Evolutionary conservation across 2,797 vertebrate species (phyloP).

Genomic region (Xyrichtys novacula): DNA sequence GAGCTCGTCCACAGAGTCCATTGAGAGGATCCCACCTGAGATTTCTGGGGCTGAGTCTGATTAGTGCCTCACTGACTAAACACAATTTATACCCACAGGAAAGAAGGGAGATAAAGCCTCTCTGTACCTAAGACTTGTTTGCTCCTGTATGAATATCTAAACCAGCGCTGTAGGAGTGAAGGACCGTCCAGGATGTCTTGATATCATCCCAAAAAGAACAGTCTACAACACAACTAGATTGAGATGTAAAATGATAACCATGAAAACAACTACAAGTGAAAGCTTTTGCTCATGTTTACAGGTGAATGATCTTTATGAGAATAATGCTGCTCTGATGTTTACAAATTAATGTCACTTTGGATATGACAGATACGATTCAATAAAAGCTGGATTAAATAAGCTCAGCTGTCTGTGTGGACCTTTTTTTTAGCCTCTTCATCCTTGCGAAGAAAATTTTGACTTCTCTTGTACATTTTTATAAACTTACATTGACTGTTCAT

Average conservation of each 20-base stretch:
- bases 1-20: conserved; percentile 72
- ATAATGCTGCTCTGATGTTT: conserved; percentile 56
- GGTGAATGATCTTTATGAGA: conserved; percentile 44
- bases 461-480: neutral
- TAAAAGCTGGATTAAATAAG: conserved; percentile 23
- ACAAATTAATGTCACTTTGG: conserved; percentile 51
- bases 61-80: conserved; percentile 65
- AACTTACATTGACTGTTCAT: conserved; percentile 5
- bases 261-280: conserved; percentile 42
- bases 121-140: neutral
- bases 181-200: neutral
- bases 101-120: neutral
- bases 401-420: rapidly evolving
- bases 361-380: conserved; percentile 41
- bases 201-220: conserved; percentile 2
- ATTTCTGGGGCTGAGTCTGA: conserved; percentile 50
- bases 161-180: neutral
- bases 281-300: conserved; percentile 70
- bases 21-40: conserved; percentile 60
- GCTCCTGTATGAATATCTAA: too few relatives aligned
- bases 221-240: neutral
- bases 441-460: neutral
- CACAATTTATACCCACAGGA: neutral
- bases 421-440: too few relatives aligned
- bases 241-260: neutral